Base-by-base conservation (phyloP, 37 sponge, comb jelly and placozoan genomes). In the Trichoplax adhaerens region DNA sequence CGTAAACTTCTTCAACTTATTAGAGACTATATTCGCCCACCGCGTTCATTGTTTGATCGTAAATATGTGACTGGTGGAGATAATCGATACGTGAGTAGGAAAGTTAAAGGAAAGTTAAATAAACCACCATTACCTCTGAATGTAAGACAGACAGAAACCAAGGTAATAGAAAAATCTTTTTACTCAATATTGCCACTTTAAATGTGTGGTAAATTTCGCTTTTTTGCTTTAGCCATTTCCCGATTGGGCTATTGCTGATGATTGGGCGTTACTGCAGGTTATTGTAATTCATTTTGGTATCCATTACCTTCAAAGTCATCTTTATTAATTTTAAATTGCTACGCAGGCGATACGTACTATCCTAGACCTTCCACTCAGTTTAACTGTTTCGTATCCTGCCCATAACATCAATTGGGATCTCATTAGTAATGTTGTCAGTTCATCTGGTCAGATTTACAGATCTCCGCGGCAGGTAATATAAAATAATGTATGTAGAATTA, bases 381-480 rank as follows among this genome's bases (percentile, higher is more conserved):
- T 90, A 53, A 83, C 80, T 8, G 77, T 83, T 65, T 76, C 56
- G 10, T 80, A 80, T 46, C 87, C 84, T 12, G 91, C 83, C 1
- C 91, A 90, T 65, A 81, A 76, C 3, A 87, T 87, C 52, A 94
- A 94, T 85, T 94, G 90, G 86, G 73, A 78, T 65, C 72, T 94
- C 7, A 76, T 94, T 3, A 75, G 87, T 55, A 90, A 94, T 72
- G 54, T 86, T 5, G 81, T 81, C 58, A 81, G 87, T 53, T 57
- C 80, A 6, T 66, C 77, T 2, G 70, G 84, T 29, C 77, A 74
- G 57, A 67, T 71, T 58, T 81, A 67, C 62, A 78, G 87, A 49
- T 89, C 95, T 10, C 80, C 87, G 51, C 59, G 72, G 2, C 93
- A 91, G 83, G 87, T 87, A 5, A 72, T 2, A 2, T 12, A 47